Percentiles rank a stretch among this genome's conserved stretches.
These are phyloP conservation scores for Microlaimidae sp. DNA, from an alignment of 2,888 invertebrate genomes.

Conservation along the genomic window DNA sequence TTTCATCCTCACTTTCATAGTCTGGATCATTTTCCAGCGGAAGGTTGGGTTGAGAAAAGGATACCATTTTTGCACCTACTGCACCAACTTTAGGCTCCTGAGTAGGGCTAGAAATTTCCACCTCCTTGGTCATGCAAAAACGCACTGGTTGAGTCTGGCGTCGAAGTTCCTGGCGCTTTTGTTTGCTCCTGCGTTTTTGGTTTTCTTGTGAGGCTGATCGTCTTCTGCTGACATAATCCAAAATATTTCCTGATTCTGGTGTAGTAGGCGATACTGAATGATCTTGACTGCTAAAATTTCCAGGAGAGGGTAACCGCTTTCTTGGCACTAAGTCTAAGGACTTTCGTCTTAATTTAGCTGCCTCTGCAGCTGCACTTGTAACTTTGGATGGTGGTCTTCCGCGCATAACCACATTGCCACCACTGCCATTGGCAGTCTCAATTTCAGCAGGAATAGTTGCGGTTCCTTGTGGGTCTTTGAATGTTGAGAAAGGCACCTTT, in stretches of 20 bases:
- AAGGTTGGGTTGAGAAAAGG: slow-evolving; percentile 9
- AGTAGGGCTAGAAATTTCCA: background rate
- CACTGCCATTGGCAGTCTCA: background rate
- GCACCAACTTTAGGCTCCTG: background rate
- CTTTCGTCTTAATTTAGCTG: slow-evolving; percentile 19
- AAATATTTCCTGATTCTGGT: slow-evolving; percentile 25
- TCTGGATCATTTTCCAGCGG: slow-evolving; percentile 21
- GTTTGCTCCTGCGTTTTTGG: slow-evolving; percentile 4
- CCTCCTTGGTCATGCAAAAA: slow-evolving; percentile 16
- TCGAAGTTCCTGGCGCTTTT: no score
- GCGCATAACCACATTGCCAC: background rate
- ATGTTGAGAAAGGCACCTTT: slow-evolving; percentile 17
- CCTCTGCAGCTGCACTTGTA: background rate
- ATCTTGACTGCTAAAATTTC: slow-evolving; percentile 30
- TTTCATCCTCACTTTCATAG: slow-evolving; percentile 22
- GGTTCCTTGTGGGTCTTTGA: slow-evolving; percentile 17
- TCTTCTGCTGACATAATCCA: slow-evolving; percentile 26
- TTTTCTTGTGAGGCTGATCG: slow-evolving; percentile 22
- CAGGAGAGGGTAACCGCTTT: slow-evolving; percentile 30
- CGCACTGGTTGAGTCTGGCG: slow-evolving; percentile 33
- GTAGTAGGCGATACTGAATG: slow-evolving; percentile 31
- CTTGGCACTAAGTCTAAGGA: slow-evolving; percentile 28
- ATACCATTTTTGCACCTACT: background rate
- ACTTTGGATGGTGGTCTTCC: background rate
- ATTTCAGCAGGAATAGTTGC: slow-evolving; percentile 12